Evolutionary conservation across 2,113 vertebrate genomes (phyloP).

Genomic region (Podarcis raffonei): DNA sequence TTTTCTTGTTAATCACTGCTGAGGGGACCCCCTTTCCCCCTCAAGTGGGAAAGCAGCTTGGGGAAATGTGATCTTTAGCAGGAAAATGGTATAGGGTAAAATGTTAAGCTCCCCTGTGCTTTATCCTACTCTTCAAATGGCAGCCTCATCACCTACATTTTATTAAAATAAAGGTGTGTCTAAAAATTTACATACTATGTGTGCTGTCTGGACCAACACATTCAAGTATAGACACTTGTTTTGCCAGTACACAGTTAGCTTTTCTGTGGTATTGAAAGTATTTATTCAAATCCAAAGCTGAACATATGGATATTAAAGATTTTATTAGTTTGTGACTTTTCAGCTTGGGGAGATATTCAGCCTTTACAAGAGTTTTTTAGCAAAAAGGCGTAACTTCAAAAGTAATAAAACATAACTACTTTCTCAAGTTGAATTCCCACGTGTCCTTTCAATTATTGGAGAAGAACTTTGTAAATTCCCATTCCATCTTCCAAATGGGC

Average conservation of each 20-base stretch:
- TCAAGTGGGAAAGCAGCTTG: not conserved
- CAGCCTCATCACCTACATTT: not conserved
- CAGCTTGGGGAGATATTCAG: not conserved
- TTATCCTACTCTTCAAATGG: not conserved
- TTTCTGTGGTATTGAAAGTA: too few species aligned
- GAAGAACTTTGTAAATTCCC: not conserved
- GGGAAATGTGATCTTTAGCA: too few species aligned
- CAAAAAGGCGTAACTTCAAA: not conserved
- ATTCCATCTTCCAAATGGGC: rapidly evolving
- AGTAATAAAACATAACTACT: not conserved
- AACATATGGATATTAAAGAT: not conserved
- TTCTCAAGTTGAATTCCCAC: not conserved
- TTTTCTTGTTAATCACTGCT: too few species aligned
- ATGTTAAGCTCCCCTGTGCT: not conserved
- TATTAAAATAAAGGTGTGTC: too few species aligned
- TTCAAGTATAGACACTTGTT: too few species aligned
- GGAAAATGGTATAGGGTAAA: not conserved
- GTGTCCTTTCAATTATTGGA: not conserved
- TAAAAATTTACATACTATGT: too few species aligned
- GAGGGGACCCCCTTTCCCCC: too few species aligned
- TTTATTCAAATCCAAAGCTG: not conserved
- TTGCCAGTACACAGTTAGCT: too few species aligned
- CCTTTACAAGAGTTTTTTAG: not conserved
- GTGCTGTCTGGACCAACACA: too few species aligned
- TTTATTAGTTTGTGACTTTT: constrained; percentile 9